These are phyloP conservation scores for Zophobas morio DNA, from an alignment of 1,140 invertebrate genomes.

Conservation along the genomic window DNA sequence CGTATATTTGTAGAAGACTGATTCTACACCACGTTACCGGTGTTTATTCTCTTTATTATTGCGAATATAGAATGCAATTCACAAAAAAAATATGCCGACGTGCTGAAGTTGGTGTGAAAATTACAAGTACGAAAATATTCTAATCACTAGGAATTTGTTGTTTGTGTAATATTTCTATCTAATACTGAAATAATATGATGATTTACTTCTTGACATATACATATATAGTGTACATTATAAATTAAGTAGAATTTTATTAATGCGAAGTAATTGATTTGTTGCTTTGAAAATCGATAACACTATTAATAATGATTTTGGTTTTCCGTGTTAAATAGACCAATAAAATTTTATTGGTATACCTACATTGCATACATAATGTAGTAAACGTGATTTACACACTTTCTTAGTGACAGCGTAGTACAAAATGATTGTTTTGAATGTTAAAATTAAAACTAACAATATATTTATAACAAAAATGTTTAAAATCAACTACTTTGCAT, in stretches of 20 bases:
- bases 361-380: constrained; percentile 10
- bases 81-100: too few species aligned
- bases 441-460: constrained; percentile 25
- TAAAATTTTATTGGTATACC: constrained; percentile 34
- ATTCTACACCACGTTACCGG: too few species aligned
- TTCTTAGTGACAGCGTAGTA: neutral
- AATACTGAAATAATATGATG: neutral
- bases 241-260: neutral
- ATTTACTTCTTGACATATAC: neutral
- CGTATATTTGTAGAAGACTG: too few species aligned
- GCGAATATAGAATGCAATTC: too few species aligned
- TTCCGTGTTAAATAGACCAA: constrained; percentile 13
- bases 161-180: neutral
- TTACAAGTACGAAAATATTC: too few species aligned
- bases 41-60: too few species aligned
- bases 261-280: constrained; percentile 22
- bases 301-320: neutral
- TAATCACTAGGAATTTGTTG: neutral
- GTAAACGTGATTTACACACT: constrained; percentile 28
- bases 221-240: constrained; percentile 6
- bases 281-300: neutral
- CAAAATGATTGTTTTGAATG: constrained; percentile 31
- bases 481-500: neutral
- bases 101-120: too few species aligned
- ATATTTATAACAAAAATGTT: constrained; percentile 23